Evolutionary conservation across 2,888 invertebrate genomes (phyloP).

Genomic region (Amblyjoppa fuscipennis): DNA sequence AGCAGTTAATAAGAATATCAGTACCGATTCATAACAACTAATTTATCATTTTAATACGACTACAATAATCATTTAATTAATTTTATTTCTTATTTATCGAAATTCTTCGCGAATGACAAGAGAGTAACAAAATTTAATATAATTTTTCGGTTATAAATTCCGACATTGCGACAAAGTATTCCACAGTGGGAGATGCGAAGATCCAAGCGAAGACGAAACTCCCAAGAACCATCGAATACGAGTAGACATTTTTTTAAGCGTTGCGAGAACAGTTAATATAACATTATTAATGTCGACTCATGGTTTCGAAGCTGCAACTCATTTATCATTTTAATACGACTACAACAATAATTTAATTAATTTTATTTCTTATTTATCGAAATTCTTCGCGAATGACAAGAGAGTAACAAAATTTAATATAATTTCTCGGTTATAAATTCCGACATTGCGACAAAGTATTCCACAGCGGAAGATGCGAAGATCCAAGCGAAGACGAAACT

Average conservation of each 20-base stretch:
- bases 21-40: too few relatives aligned
- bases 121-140: background rate
- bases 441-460: background rate
- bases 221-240: too few relatives aligned
- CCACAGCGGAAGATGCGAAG: conserved; percentile 2
- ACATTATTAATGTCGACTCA: background rate
- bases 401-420: background rate
- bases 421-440: too few relatives aligned
- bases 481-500: conserved; percentile 42
- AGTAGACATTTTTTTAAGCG: background rate
- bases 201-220: conserved; percentile 42
- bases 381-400: background rate
- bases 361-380: background rate
- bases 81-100: background rate
- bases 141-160: too few relatives aligned
- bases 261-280: too few relatives aligned
- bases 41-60: background rate
- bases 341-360: background rate
- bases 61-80: background rate
- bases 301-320: background rate
- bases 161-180: background rate
- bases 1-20: background rate
- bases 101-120: background rate
- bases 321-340: background rate
- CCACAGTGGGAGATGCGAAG: conserved; percentile 1